Base-by-base conservation (phyloP, 2,888 invertebrate genomes). In the Tenthredo amoena region DNA sequence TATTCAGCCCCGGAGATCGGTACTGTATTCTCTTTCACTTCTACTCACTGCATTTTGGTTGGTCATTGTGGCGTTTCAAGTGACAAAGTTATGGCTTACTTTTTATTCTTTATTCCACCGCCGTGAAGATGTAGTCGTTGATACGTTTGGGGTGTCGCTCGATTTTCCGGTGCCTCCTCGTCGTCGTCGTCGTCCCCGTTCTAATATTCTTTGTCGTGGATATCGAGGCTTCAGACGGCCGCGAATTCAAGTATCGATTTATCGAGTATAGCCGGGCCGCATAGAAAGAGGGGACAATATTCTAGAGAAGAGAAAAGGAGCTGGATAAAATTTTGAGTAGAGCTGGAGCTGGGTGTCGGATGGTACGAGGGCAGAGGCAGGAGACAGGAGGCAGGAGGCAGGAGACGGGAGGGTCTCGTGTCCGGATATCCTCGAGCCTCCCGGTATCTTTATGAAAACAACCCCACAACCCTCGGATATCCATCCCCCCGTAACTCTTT, bases 371-470 rank as follows among this genome's bases (percentile, higher is more conserved):
- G 31, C 0, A 15, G 9, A 9, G 47, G 50, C 15, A 18, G n/a
- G n/a, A n/a, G n/a, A n/a, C n/a, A n/a, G n/a, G n/a, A n/a, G n/a
- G n/a, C n/a, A n/a, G 37, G 37, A 31, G 37, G n/a, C 21, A 6
- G 74, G 74, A 21, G 12, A 2, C 6, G 47, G 21, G 6, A 50
- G 34, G 77, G 47, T 83, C 68, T 83, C 65, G 43, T 62, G 81
- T 65, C 65, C 83, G 83, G 71, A 83, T 83, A 83, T 68, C 83
- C 83, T 83, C 18, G 68, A 31, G 71, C 43, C 83, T 68, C 71
- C n/a, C 21, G 68, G 83, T 83, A 83, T 83, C 83, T 83, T 83
- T 83, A 83, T 83, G 83, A 83, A 83, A 83, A 83, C 83, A 71
- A 62, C 40, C 26, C 40, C 81, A 31, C 50, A 21, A 18, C 81